A percentile compares a stretch with the other conserved stretches of the same genome.
phyloP scores from a whole-genome alignment of 2,113 vertebrate genomes.

The Alectura lathami region DNA sequence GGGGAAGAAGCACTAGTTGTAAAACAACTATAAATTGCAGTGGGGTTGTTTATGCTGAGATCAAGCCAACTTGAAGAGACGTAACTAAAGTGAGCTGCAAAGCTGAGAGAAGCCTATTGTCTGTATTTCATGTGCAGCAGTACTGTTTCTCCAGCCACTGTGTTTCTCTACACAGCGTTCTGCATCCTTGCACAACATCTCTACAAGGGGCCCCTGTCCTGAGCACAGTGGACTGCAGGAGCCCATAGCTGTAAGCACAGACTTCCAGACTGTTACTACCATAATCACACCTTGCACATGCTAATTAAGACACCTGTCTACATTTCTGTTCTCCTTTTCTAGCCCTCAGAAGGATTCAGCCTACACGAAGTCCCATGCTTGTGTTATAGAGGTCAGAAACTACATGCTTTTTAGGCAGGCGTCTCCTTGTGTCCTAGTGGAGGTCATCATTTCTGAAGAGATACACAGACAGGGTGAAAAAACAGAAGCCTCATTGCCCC shows the following conservation, averaged over 20 bases:
- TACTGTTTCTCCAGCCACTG: not conserved
- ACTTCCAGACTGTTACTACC: not conserved
- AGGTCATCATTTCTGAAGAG: not conserved
- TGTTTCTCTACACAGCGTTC: not conserved
- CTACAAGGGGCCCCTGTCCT: not conserved
- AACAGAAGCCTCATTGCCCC: not conserved
- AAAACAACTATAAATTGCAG: not conserved
- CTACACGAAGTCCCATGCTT: not conserved
- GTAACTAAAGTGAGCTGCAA: not conserved
- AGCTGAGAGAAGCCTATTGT: not conserved
- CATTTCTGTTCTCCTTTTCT: not conserved
- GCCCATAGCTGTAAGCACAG: not conserved
- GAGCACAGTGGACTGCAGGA: not conserved
- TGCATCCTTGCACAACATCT: not conserved
- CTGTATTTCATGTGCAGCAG: not conserved
- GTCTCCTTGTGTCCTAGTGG: not conserved
- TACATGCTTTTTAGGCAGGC: not conserved
- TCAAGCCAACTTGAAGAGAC: not conserved
- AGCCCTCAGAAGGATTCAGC: not conserved
- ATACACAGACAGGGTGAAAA: not conserved
- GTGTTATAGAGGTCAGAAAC: not conserved
- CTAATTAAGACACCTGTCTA: not conserved
- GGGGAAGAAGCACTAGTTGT: not conserved
- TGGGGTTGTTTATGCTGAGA: not conserved
- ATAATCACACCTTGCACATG: not conserved